Percentiles rank a stretch among this genome's conserved stretches.
These are phyloP conservation scores for Macrophya alboannulata DNA, from an alignment of 2,888 invertebrate genomes.

Conservation along the genomic window DNA sequence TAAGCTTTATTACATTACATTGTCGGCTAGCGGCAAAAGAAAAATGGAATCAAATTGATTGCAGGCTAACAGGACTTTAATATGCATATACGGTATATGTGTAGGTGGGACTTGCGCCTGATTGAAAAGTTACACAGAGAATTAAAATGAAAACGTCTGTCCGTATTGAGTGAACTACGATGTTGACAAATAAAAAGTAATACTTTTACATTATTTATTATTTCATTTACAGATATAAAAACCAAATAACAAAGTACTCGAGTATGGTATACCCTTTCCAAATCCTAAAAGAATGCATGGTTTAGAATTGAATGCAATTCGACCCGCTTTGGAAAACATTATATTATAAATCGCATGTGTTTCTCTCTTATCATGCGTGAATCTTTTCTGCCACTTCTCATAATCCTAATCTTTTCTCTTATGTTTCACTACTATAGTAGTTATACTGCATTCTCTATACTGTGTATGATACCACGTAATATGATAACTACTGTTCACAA, in stretches of 20 bases:
- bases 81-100: conserved; percentile 27
- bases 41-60: conserved; percentile 8
- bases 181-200: conserved; percentile 8
- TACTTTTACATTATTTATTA: conserved; percentile 8
- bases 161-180: conserved; percentile 21
- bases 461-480: conserved; percentile 30
- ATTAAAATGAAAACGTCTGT: neutral
- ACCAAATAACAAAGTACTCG: conserved; percentile 19
- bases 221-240: conserved; percentile 32
- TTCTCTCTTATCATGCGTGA: conserved; percentile 48
- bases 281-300: conserved; percentile 52
- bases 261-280: conserved; percentile 16
- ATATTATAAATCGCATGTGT: conserved; percentile 52
- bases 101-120: neutral
- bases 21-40: neutral
- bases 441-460: conserved; percentile 37
- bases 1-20: neutral
- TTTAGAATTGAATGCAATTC: conserved; percentile 56
- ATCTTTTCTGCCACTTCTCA: conserved; percentile 24
- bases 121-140: conserved; percentile 20
- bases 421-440: conserved; percentile 44
- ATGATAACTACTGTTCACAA: conserved; percentile 23
- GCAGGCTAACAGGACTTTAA: neutral
- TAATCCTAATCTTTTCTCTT: conserved; percentile 26
- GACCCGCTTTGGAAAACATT: conserved; percentile 52